Base-by-base conservation (phyloP, 2,797 vertebrate species). In the Fistularia commersonii region DNA sequence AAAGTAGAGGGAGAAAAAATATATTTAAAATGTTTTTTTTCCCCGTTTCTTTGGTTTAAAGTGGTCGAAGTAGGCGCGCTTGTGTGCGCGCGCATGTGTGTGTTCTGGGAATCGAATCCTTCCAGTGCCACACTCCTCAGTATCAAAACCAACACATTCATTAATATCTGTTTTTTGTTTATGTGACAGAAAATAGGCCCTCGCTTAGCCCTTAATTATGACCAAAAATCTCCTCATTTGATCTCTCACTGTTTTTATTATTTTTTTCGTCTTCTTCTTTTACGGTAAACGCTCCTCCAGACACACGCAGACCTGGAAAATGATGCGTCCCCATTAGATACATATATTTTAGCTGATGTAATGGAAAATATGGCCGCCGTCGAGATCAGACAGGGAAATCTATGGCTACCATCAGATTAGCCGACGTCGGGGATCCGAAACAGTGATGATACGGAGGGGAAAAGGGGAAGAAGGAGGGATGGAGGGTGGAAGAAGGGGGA, bases 341-440 rank as follows among this genome's bases (percentile, higher is more conserved):
- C 80, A 78, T 66, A 65, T 48, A 43, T 45, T 63, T 32, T 41
- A 40, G 49, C 59, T 54, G 73, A 72, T 75, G 72, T 80, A 81
- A 83, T 85, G 76, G 80, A 79, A 82, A 85, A 76, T 70, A 68
- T 54, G 54, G 60, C 67, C 50, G 12, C n/a, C n/a, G n/a, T n/a
- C n/a, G n/a, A 77, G 61, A 86, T 87, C 79, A 82, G 80, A 77
- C 65, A 55, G 65, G 66, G 66, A 81, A 79, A 82, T 82, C 77
- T 82, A 41, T 54, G 64, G 64, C 77, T 76, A 69, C 72, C n/a
- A 84, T 86, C 76, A 78, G 63, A 88, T 87, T 80, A 85, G 66
- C 4, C 46, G 66, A 73, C 61, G 73, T 83, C 70, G 69, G 69
- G 66, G 75, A 74, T 72, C 58, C 39, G 64, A 80, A 47, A 62